phyloP scores from a whole-genome alignment of 2,113 vertebrate genomes.

The Phylloscopus trochiloides region DNA sequence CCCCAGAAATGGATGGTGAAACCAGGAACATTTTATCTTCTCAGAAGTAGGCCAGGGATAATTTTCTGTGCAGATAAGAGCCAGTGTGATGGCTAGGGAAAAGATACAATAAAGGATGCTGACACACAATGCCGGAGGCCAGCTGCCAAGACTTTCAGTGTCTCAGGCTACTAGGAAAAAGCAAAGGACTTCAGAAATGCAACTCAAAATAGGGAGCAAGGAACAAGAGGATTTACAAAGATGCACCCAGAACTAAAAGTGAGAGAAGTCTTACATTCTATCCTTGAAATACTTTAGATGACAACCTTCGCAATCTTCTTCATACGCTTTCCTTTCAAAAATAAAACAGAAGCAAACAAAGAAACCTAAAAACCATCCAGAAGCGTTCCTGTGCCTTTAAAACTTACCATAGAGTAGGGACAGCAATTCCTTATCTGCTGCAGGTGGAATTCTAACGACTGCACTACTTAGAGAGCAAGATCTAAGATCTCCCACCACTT shows the following conservation, averaged over 20 bases:
- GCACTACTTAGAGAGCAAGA: background rate
- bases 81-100: background rate
- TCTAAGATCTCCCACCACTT: background rate
- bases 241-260: background rate
- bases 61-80: background rate
- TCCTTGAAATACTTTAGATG: background rate
- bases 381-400: background rate
- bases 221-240: background rate
- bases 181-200: background rate
- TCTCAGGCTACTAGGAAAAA: background rate
- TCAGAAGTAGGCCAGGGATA: background rate
- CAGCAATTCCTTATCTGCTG: fast-evolving
- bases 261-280: background rate
- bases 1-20: background rate
- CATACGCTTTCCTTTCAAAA: background rate
- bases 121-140: background rate
- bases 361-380: background rate
- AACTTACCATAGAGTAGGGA: fast-evolving
- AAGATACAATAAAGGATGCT: background rate
- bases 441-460: background rate
- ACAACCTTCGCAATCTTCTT: background rate
- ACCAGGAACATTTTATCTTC: background rate
- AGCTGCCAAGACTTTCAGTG: background rate
- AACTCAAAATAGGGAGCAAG: background rate
- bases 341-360: background rate